Base-by-base conservation (phyloP, 1,140 invertebrate species). In the Calephelis nemesis region DNA sequence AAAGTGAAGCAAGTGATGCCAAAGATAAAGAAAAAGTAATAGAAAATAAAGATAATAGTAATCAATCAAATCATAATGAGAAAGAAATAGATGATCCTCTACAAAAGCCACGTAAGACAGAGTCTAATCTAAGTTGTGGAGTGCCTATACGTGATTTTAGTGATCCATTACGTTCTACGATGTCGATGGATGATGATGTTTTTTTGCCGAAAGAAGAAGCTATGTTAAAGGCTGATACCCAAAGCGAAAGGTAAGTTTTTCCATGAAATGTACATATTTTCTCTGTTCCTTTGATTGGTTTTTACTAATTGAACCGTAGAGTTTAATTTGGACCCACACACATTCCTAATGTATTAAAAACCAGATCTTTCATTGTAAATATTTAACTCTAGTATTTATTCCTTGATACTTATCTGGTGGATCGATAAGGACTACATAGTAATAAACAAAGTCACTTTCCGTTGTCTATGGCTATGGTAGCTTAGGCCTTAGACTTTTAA, bases 111-210 rank as follows among this genome's bases (percentile, higher is more conserved):
- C 74, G 75, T 3, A 89, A 91, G 15, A 83, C 81, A 62, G 89
- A 92, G 66, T 91, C 89, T 60, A 91, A 83, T 54, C 71, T 87
- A 13, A 92, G 88, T 70, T 92, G 88, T 65, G 90, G 91, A 7
- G 88, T 93, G 6, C 88, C 90, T 0, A 91, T 93, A 8, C 74
- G 83, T 50, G 96, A 97, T 77, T 94, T 94, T 69, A 96, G 95
- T 72, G 96, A 98, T 92, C 97, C 97, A 0, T 86, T 98, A 30
- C 95, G 96, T 48, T 93, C 93, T 4, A 95, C 95, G 67, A 80
- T 95, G 39, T 93, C 94, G 9, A 88, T 93, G 7, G 94, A 94
- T n/a, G 93, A 93, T 65, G 87, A 92, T 0, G 91, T 92, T 7
- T 93, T 91, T 71, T 58, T 90, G 63, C 81, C 85, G 6, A 85